A percentile compares a stretch with the other conserved stretches of the same genome.
Evolutionary conservation across 1,140 invertebrate genomes (phyloP).

Genomic region (Lepidurus apus): DNA sequence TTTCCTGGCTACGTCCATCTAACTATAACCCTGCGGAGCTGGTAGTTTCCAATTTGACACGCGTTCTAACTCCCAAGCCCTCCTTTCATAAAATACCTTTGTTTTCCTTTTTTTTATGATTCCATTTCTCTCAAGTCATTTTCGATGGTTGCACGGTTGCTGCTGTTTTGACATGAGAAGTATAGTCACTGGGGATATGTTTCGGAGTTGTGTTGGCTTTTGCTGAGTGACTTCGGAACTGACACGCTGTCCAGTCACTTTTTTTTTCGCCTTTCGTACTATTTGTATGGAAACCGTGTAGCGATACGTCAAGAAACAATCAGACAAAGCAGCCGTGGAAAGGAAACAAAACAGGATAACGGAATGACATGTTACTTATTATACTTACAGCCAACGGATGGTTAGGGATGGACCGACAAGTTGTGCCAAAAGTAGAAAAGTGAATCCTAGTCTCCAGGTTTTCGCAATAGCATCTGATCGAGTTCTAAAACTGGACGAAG

Average conservation of each 20-base stretch:
- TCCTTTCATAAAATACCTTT: conserved; percentile 1
- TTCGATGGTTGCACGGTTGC: background rate
- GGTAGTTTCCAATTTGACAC: conserved; percentile 4
- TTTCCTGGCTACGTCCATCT: background rate
- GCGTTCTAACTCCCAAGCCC: background rate
- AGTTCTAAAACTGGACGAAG: conserved; percentile 9
- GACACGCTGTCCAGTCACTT: background rate
- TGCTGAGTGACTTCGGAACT: conserved; percentile 9
- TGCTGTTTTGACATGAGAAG: background rate
- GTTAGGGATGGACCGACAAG: background rate
- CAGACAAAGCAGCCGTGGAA: background rate
- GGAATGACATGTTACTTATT: background rate
- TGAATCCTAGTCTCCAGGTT: background rate
- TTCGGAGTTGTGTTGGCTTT: background rate
- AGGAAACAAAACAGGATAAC: background rate
- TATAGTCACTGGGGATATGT: background rate
- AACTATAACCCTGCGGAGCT: background rate
- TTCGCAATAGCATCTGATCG: background rate
- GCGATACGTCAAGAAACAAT: background rate
- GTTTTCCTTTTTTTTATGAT: background rate
- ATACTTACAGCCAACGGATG: conserved; percentile 15
- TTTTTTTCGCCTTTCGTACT: background rate
- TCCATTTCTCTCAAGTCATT: background rate
- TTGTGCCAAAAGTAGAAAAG: background rate
- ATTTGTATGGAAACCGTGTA: background rate